Conservation (phyloP, 2,888 invertebrate species). For the Orthonevra nobilis region DNA sequence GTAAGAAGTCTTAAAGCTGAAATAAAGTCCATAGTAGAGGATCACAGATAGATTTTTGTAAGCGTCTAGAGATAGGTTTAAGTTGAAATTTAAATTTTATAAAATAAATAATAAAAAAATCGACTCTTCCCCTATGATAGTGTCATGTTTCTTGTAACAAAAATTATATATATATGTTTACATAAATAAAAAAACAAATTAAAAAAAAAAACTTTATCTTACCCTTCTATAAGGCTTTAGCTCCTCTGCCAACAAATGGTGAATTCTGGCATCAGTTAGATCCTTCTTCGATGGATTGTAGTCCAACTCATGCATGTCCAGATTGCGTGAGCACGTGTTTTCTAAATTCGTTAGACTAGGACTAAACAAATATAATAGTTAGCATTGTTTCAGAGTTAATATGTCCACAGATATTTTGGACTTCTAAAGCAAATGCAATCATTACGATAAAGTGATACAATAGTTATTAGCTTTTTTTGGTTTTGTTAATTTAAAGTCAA, state of each 20-base stretch:
- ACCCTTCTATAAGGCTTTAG: conserved; percentile 93
- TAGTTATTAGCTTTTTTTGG: neutral
- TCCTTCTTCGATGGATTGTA: conserved; percentile 96
- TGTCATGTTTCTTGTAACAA: neutral
- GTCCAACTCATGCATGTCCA: conserved; percentile 96
- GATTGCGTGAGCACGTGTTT: conserved; percentile 89
- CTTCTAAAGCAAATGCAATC: conserved; percentile 46
- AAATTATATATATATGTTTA: no score
- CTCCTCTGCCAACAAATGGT: conserved; percentile 94
- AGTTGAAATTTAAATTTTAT: no score
- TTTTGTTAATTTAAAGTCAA: conserved; percentile 14
- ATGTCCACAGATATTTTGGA: conserved; percentile 33
- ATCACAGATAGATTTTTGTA: no score
- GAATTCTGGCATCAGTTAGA: conserved; percentile 95
- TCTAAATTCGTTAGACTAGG: conserved; percentile 92
- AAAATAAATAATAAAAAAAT: no score
- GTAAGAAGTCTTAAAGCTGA: no score
- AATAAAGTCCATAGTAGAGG: no score
- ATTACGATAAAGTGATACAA: neutral
- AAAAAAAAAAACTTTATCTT: conserved; percentile 77
- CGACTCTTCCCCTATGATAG: no score
- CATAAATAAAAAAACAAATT: conserved; percentile 34
- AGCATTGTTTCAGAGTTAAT: no score
- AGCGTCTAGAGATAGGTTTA: no score
- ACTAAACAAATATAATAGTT: conserved; percentile 80